These are phyloP conservation scores for Xanthia icteritia DNA, from an alignment of 2,888 invertebrate genomes.

Conservation along the genomic window DNA sequence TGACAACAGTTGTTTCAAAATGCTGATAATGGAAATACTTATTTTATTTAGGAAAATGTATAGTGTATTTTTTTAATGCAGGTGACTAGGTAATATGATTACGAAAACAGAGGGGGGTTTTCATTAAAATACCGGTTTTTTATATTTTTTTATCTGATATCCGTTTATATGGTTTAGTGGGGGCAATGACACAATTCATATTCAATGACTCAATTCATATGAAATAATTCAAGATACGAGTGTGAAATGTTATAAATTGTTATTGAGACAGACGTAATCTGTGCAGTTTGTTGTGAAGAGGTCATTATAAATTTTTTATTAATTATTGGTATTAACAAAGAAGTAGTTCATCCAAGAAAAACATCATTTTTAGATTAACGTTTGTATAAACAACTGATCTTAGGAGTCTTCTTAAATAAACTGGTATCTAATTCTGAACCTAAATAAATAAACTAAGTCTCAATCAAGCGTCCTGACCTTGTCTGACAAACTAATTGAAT, in stretches of 20 bases:
- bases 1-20: conserved; percentile 39
- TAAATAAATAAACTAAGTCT: conserved; percentile 37
- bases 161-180: too few relatives aligned
- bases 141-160: not conserved
- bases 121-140: not conserved
- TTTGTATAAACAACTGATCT: conserved; percentile 5
- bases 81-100: not conserved
- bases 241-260: too few relatives aligned
- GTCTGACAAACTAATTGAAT: conserved; percentile 45
- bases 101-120: not conserved
- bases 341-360: not conserved
- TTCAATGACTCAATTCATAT: not conserved
- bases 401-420: conserved; percentile 9
- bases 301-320: too few relatives aligned
- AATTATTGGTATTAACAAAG: too few relatives aligned
- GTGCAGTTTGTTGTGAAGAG: too few relatives aligned
- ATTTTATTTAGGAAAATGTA: not conserved
- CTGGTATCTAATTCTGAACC: conserved; percentile 21
- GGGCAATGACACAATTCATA: not conserved
- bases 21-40: not conserved
- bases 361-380: not conserved
- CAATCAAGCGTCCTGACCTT: conserved; percentile 31
- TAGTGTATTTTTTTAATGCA: not conserved
- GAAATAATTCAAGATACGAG: too few relatives aligned
- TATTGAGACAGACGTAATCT: too few relatives aligned